A percentile compares a stretch with the other conserved stretches of the same genome.
Evolutionary conservation across 2,113 vertebrate species (phyloP).

Genomic region (Peromyscus polionotus): DNA sequence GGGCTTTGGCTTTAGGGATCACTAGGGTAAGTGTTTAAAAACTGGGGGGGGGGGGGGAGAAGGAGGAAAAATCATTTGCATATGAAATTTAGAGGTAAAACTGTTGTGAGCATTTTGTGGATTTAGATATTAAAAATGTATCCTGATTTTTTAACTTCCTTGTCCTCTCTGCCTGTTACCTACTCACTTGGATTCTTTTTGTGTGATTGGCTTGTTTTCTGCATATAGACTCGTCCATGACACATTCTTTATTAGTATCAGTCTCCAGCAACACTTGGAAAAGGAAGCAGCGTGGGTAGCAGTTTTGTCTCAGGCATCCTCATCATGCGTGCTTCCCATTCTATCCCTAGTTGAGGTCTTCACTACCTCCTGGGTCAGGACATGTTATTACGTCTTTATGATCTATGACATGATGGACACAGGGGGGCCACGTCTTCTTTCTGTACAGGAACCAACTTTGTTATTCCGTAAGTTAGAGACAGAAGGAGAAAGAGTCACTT

Average conservation of each 20-base stretch:
- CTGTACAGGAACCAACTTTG: constrained; percentile 40
- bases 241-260: constrained; percentile 17
- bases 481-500: constrained; percentile 64
- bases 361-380: neutral
- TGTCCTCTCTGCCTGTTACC: neutral
- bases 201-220: neutral
- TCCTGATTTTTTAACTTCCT: neutral
- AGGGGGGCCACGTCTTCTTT: constrained; percentile 74
- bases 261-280: neutral
- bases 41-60: neutral
- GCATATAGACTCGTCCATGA: neutral
- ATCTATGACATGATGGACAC: constrained; percentile 60
- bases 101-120: neutral
- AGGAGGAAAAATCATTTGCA: neutral
- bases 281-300: constrained; percentile 12
- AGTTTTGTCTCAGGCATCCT: neutral
- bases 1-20: neutral
- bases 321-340: neutral
- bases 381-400: constrained; percentile 64
- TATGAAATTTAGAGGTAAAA: neutral
- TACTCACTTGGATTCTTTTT: neutral
- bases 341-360: neutral
- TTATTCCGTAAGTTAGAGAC: constrained; percentile 74
- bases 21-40: neutral
- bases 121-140: neutral